phyloP scores from a whole-genome alignment of 1,140 invertebrate genomes.

The Oncopodura yosiiana region DNA sequence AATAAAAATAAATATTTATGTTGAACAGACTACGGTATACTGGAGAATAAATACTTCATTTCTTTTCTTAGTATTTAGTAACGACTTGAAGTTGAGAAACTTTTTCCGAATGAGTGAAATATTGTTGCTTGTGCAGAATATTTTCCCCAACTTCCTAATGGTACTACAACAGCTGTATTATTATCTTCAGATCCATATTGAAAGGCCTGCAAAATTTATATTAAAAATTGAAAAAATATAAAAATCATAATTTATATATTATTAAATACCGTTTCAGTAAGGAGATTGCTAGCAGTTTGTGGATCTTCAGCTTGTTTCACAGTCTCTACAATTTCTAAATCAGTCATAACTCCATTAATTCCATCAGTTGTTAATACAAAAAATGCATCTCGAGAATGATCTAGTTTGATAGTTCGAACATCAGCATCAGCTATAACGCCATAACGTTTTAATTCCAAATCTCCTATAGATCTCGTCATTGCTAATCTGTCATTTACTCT shows the following conservation, averaged over 20 bases:
- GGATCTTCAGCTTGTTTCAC: conserved; percentile 43
- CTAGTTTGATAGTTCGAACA: conserved; percentile 42
- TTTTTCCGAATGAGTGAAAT: conserved; percentile 37
- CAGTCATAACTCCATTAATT: conserved; percentile 45
- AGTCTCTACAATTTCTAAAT: conserved; percentile 47
- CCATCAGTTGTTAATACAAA: conserved; percentile 48
- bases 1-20: too few species aligned
- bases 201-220: conserved; percentile 40
- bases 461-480: conserved; percentile 52
- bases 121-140: conserved; percentile 37
- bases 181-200: conserved; percentile 50
- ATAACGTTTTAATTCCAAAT: conserved; percentile 47
- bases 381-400: conserved; percentile 49
- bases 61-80: background rate
- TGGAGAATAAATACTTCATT: too few species aligned
- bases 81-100: conserved; percentile 22
- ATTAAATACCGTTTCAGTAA: conserved; percentile 40
- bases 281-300: conserved; percentile 43
- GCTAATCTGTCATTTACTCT: conserved; percentile 44
- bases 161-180: conserved; percentile 45
- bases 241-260: background rate
- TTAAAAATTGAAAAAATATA: background rate
- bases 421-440: conserved; percentile 48
- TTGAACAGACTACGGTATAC: too few species aligned
- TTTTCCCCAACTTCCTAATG: conserved; percentile 51